Evolutionary conservation across 2,888 invertebrate genomes (phyloP), one percentile per base, ranked within the genome.

Genomic region (Trissonchulus latispiculum): DNA sequence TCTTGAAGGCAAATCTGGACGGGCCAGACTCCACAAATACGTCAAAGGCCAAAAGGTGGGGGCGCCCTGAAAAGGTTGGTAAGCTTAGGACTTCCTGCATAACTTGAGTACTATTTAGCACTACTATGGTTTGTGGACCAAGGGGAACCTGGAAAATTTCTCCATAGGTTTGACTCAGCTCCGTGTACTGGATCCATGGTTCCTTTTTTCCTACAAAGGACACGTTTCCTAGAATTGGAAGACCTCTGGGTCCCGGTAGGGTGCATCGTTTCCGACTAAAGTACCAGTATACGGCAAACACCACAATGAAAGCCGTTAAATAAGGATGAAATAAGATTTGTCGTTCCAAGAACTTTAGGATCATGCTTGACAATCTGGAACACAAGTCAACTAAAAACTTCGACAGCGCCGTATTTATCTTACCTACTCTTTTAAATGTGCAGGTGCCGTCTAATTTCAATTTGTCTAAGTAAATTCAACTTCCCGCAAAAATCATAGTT

Each of bases 171-270:
- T 68, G 33, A 2, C 69, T 36, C 33, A 68, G 69, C 69, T 68
- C 69, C 31, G 69, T 68, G 36, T 36, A 68, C 8, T 2, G 31
- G 31, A 35, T 15, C 36, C 36, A 68, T 36, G 69, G 69, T 23
- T n/a, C 3, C 23, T 48, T 48, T 3, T 8, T 2, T 3, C 35
- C 35, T n/a, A 68, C 31, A 68, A 68, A 68, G 3, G 69, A 36
- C 2, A 33, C 28, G n/a, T 68, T 35, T 3, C 69, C 69, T 35
- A 68, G n/a, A 2, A 68, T 3, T 8, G 69, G 69, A 2, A 68
- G 35, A n/a, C 69, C 69, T 35, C 35, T 68, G 31, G 69, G 69
- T 36, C 69, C 69, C n/a, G 69, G 69, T n/a, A 68, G 36, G 8
- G 33, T 33, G n/a, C 69, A 68, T 32, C 69, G 28, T 33, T 33